These are phyloP conservation scores for Strigamia maritima DNA, from an alignment of 2,888 invertebrate species.

Conservation along the genomic window DNA sequence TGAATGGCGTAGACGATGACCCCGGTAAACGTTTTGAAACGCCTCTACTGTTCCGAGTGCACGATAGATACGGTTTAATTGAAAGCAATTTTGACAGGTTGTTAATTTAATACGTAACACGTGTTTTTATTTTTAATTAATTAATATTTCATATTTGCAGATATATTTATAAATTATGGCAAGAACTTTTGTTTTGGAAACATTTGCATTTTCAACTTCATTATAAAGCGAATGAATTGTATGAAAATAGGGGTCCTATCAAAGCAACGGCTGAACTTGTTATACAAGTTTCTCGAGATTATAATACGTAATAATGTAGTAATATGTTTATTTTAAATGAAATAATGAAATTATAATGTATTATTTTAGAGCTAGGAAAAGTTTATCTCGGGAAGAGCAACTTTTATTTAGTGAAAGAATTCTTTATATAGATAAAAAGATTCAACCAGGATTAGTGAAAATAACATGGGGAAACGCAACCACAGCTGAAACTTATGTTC, in stretches of 20 bases:
- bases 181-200: slow-evolving; percentile 72
- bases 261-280: slow-evolving; percentile 51
- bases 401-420: slow-evolving; percentile 73
- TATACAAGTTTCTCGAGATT: slow-evolving; percentile 42
- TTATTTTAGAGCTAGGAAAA: slow-evolving; percentile 61
- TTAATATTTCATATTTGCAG: slow-evolving; percentile 50
- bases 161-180: slow-evolving; percentile 64
- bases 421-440: slow-evolving; percentile 55
- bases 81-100: slow-evolving; percentile 78
- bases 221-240: slow-evolving; percentile 63
- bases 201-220: slow-evolving; percentile 68
- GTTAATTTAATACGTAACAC: too few species aligned
- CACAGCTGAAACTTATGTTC: slow-evolving; percentile 42
- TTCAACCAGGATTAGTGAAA: slow-evolving; percentile 50
- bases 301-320: slow-evolving; percentile 50
- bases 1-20: slow-evolving; percentile 52
- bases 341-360: not conserved
- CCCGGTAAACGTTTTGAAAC: slow-evolving; percentile 58
- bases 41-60: slow-evolving; percentile 69
- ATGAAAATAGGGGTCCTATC: slow-evolving; percentile 52
- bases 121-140: not conserved
- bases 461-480: slow-evolving; percentile 53
- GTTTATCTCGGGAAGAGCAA: slow-evolving; percentile 72
- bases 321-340: not conserved
- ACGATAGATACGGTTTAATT: slow-evolving; percentile 62